A percentile compares a stretch with the other conserved stretches of the same genome.
These are phyloP conservation scores for Eretmochelys imbricata DNA, from an alignment of 2,113 vertebrate genomes.

Conservation along the genomic window DNA sequence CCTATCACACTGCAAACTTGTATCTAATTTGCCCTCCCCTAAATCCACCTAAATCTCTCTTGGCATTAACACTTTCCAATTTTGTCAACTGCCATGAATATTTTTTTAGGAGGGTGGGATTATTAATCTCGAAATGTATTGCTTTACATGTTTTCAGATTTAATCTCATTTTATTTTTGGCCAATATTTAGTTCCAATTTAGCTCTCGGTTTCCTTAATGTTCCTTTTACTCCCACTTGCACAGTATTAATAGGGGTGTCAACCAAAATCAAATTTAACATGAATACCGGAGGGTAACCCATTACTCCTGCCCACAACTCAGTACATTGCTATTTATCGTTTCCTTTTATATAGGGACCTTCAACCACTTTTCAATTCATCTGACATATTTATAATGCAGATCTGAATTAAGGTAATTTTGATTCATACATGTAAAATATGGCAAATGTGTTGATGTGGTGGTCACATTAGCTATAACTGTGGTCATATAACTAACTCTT, in stretches of 20 bases:
- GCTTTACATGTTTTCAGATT: neutral
- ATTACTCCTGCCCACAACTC: constrained; percentile 20
- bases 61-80: neutral
- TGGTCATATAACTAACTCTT: neutral
- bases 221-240: constrained; percentile 20
- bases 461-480: neutral
- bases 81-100: neutral
- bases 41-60: neutral
- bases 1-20: neutral
- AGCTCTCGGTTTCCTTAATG: constrained; percentile 46
- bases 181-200: constrained; percentile 29
- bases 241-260: constrained; percentile 43
- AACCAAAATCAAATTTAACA: constrained; percentile 30
- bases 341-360: constrained; percentile 7
- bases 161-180: neutral
- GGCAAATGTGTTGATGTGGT: neutral
- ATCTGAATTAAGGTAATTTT: constrained; percentile 19
- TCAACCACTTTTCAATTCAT: neutral
- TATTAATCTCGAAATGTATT: constrained; percentile 14
- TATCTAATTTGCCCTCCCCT: neutral
- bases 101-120: neutral
- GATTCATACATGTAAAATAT: neutral
- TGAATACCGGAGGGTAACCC: neutral
- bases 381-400: neutral
- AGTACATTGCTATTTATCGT: constrained; percentile 15